Evolutionary conservation across 2,113 vertebrate genomes (phyloP).

Genomic region (Nothocercus nigrocapillus): DNA sequence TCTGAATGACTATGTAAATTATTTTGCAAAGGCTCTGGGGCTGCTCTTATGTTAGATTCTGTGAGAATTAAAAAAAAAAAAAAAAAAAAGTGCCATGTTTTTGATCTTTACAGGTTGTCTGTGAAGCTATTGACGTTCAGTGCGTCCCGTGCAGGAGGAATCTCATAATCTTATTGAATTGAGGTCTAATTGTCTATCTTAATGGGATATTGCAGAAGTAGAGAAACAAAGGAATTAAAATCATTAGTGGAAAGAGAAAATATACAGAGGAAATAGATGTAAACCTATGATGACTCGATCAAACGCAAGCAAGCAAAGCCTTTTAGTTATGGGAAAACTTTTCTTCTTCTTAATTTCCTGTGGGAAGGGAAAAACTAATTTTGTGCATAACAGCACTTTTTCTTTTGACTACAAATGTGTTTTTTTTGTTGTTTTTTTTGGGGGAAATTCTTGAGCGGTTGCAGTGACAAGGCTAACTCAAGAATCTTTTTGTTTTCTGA

Average conservation of each 20-base stretch:
- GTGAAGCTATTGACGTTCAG: background rate
- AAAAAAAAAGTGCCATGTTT: background rate
- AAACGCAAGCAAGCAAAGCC: constrained; percentile 24
- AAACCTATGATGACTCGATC: background rate
- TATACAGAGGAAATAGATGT: background rate
- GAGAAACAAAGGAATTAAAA: background rate
- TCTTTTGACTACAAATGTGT: background rate
- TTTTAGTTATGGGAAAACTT: constrained; percentile 55
- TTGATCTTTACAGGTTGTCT: background rate
- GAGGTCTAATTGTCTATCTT: background rate
- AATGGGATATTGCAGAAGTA: background rate
- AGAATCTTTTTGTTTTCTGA: constrained; percentile 47
- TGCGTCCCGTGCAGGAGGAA: background rate
- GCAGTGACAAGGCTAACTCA: background rate
- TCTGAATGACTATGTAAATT: background rate
- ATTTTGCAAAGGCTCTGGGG: background rate
- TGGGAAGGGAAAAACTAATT: constrained; percentile 53
- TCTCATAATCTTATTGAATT: background rate
- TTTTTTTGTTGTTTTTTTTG: background rate
- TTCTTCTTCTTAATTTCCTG: constrained; percentile 47
- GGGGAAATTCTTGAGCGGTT: constrained; percentile 35
- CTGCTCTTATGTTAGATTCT: background rate
- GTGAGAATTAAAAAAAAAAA: background rate
- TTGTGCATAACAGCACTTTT: background rate
- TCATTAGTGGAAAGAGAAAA: background rate